Conservation (phyloP, 2,113 vertebrate genomes). For the Python bivittatus region DNA sequence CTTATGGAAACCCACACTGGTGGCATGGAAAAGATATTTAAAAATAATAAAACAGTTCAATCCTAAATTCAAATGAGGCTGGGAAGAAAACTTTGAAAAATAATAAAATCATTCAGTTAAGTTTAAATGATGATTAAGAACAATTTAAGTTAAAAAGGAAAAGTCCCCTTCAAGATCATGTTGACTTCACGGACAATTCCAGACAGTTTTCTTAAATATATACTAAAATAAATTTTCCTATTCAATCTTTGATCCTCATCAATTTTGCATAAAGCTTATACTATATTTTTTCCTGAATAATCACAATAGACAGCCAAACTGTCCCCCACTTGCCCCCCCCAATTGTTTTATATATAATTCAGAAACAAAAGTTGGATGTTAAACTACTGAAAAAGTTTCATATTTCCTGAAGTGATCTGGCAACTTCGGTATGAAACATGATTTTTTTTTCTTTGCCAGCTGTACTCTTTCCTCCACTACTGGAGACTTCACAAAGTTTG, state of each 20-base stretch:
- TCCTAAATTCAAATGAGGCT: background rate
- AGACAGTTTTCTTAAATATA: background rate
- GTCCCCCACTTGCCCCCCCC: background rate
- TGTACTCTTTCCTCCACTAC: constrained; percentile 38
- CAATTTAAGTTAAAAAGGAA: background rate
- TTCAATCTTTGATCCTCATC: background rate
- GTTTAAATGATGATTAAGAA: background rate
- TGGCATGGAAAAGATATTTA: background rate
- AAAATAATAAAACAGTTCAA: background rate
- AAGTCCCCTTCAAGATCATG: background rate
- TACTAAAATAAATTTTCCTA: background rate
- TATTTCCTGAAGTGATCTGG: background rate
- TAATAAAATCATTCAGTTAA: background rate
- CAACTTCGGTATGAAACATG: constrained; percentile 22
- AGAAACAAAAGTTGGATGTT: background rate
- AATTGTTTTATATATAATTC: background rate
- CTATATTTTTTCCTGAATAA: background rate
- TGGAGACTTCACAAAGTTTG: constrained; percentile 54
- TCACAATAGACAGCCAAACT: background rate
- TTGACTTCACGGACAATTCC: background rate
- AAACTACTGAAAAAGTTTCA: background rate
- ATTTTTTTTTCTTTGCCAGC: constrained; percentile 40
- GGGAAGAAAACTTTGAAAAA: background rate
- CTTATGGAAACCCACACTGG: background rate
- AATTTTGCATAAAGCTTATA: background rate